Base-by-base conservation (phyloP, 2,797 vertebrate genomes). In the Peromyscus attwateri region DNA sequence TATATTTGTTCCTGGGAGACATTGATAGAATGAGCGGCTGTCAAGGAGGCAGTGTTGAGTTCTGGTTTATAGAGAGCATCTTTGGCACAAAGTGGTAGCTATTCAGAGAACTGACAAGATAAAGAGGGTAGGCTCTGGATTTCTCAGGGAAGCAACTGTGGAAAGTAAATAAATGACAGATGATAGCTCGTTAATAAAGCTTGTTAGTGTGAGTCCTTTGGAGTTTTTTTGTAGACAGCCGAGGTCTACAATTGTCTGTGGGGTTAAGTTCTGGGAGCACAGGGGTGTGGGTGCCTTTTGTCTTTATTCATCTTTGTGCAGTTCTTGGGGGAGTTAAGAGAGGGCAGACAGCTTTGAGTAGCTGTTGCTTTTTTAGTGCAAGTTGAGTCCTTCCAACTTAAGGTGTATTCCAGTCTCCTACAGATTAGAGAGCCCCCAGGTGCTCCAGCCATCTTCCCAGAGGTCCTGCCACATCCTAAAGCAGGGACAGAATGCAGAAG, bases 201-300 rank as follows among this genome's bases (percentile, higher is more conserved):
- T 37, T 8, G 11, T 75, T 29, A 31, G 23, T 40, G 3, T 6
- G 43, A 2, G 46, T 66, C 88, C 75, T 81, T 16, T 16, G 37
- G 12, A 8, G 3, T 10, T 5, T 16, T 43, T 66, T 76, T 81
- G 52, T 31, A 29, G 64, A 64, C 0, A 3, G 49, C 52, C 6
- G 27, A 6, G 81, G 23, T 71, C 66, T 82, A 3, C 0, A 46
- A 14, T 5, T 25, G 11, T 25, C 49, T 76, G 43, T 27, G 3
- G 27, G 55, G 70, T 89, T 23, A 43, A 60, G 52, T 31, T 34
- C 27, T 16, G 29, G 52, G 16, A 43, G 37, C 3, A 34, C 0
- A 1, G 8, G 19, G n/a, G 1, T 7, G 3, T 13, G 21, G 27
- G 12, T 1, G 12, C 52, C 8, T n/a, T 55, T 34, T 52, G 1